These are phyloP conservation scores for human DNA, from an alignment of 2,113 vertebrate species.

Conservation along the genomic window DNA sequence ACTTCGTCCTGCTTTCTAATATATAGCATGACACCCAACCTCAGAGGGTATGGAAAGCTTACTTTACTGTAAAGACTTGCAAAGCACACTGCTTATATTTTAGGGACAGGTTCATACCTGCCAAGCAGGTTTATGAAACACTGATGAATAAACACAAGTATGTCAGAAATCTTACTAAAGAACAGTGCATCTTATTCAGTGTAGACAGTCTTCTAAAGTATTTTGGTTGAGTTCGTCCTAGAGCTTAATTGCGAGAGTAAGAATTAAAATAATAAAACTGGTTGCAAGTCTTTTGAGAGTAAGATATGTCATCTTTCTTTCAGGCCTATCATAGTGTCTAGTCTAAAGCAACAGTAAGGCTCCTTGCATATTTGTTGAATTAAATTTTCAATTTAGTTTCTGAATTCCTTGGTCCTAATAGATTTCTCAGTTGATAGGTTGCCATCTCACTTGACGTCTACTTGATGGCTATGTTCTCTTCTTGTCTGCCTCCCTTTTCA, in stretches of 20 bases:
- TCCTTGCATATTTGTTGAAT: not conserved
- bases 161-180: not conserved
- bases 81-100: not conserved
- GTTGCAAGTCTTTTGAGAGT: not conserved
- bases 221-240: constrained; percentile 26
- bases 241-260: not conserved
- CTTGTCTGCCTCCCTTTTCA: not conserved
- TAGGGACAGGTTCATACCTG: constrained; percentile 4
- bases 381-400: not conserved
- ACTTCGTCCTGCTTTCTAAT: constrained; percentile 21
- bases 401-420: not conserved
- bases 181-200: not conserved
- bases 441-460: not conserved
- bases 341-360: not conserved
- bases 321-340: not conserved
- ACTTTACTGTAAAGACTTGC: constrained; percentile 7
- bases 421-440: not conserved
- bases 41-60: not conserved
- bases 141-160: not conserved
- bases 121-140: constrained; percentile 45
- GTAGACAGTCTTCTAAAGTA: not conserved
- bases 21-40: not conserved
- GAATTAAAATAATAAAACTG: not conserved
- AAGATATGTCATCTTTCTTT: not conserved
- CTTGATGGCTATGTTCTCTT: not conserved